Evolutionary conservation across 1,140 invertebrate species (phyloP), one percentile per base, ranked within the genome.

Genomic region (Probaryconus sp.): DNA sequence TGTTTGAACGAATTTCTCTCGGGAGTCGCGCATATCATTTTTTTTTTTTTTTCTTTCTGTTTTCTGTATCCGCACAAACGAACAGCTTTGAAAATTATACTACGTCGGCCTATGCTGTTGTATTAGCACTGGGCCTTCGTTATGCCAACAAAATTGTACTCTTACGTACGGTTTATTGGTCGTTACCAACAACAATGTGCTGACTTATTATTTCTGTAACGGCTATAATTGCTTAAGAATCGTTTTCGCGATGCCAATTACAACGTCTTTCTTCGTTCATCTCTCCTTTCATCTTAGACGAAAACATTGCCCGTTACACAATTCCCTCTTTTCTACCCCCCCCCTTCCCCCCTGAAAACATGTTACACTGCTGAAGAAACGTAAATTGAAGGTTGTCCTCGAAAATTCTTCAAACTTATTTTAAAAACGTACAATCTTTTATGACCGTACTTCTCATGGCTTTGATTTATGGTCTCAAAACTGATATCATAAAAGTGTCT

Each of bases 161-260:
- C 53, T 67, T 65, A 67, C 70, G 58, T 76, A 65, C 70, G 64
- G 70, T 77, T 77, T 69, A 78, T 78, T 69, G 65, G 55, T 60
- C 68, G 61, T 71, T 68, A 28, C 51, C 45, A 48, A 37, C 63
- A 53, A 63, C 61, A 63, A 74, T 50, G 43, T 43, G 43, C 61
- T 21, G 61, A 77, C 53, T 55, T 73, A 69, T 76, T 73, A 78
- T 76, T 78, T 70, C 64, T 61, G 63, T 69, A 71, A 74, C 71
- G 65, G 60, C 73, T 68, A 68, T 71, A 76, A 79, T 76, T 74
- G 68, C 63, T 67, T 21, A 33, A 65, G 53, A 65, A 53, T 65
- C 72, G 67, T 63, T 72, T 61, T 69, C 53, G 58, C 56, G 51
- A 40, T 65, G 35, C 40, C 64, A 33, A 67, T 60, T 67, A 61